Conservation (phyloP, 2,888 invertebrate genomes). For the Drosophila prostipennis region DNA sequence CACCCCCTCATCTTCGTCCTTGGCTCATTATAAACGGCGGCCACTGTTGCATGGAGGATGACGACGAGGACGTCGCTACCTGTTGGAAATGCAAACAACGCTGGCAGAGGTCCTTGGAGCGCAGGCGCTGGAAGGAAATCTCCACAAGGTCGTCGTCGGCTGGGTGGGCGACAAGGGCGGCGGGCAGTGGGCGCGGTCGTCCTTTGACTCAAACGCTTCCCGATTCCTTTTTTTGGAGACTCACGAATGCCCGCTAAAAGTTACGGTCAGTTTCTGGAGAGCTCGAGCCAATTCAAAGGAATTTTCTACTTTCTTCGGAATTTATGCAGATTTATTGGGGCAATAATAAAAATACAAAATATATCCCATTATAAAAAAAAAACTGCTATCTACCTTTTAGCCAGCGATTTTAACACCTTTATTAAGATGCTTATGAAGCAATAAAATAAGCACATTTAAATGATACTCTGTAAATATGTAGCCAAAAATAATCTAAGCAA, state of each 20-base stretch:
- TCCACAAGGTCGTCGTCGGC: slow-evolving; percentile 42
- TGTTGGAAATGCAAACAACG: slow-evolving; percentile 77
- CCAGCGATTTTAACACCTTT: too few species aligned
- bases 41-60: slow-evolving; percentile 65
- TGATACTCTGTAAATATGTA: too few species aligned
- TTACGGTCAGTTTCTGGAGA: background rate
- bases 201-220: slow-evolving; percentile 31
- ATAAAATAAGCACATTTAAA: too few species aligned
- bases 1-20: slow-evolving; percentile 15
- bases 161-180: background rate
- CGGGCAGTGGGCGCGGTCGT: background rate
- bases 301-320: too few species aligned
- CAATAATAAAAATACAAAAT: too few species aligned
- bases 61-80: slow-evolving; percentile 65
- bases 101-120: slow-evolving; percentile 42
- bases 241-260: background rate
- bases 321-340: too few species aligned
- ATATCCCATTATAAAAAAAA: too few species aligned
- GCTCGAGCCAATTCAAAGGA: too few species aligned
- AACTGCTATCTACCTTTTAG: too few species aligned
- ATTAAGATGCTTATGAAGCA: too few species aligned
- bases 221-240: slow-evolving; percentile 20
- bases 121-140: slow-evolving; percentile 70
- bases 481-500: too few species aligned
- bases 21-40: slow-evolving; percentile 67